Evolutionary conservation across 92 coral and sea anemone species (phyloP).

Genomic region (Phenganax subtilis): DNA sequence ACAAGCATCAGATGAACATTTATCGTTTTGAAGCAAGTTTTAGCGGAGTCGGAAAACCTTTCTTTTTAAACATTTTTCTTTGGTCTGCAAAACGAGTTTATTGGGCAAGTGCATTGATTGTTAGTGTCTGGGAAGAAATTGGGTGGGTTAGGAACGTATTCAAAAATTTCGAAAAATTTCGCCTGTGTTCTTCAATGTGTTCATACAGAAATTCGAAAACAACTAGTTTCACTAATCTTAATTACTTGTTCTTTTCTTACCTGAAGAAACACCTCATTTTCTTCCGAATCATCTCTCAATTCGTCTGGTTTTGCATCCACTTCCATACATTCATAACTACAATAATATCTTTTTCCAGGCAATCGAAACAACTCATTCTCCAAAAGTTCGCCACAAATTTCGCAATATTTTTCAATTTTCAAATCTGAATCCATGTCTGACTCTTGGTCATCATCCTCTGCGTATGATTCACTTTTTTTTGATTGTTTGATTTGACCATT

Average conservation of each 20-base stretch:
- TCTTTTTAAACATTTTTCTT: too few species aligned
- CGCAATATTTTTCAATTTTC: slow-evolving; percentile 15
- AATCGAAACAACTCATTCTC: slow-evolving; percentile 10
- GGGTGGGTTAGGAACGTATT: too few species aligned
- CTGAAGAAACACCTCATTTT: slow-evolving; percentile 20
- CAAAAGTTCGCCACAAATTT: slow-evolving; percentile 34
- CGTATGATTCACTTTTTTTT: slow-evolving; percentile 1
- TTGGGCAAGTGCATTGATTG: too few species aligned
- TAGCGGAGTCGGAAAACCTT: too few species aligned
- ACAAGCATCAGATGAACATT: too few species aligned
- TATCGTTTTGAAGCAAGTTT: too few species aligned
- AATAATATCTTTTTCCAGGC: slow-evolving; percentile 9
- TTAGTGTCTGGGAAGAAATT: too few species aligned
- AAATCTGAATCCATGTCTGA: slow-evolving; percentile 10
- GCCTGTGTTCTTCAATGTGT: too few species aligned
- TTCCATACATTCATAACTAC: slow-evolving; percentile 33
- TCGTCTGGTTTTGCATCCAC: slow-evolving; percentile 25
- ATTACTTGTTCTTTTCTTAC: neutral
- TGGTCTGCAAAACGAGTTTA: too few species aligned
- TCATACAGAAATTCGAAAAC: neutral
- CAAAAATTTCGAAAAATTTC: too few species aligned
- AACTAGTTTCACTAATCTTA: neutral
- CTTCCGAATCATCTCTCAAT: slow-evolving; percentile 5
- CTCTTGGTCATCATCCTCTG: neutral
- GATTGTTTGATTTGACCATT: slow-evolving; percentile 42